Evolutionary conservation across 37 sponge, comb jelly and placozoan species (phyloP), one percentile per base, ranked within the genome.

Genomic region (Geodia barretti): DNA sequence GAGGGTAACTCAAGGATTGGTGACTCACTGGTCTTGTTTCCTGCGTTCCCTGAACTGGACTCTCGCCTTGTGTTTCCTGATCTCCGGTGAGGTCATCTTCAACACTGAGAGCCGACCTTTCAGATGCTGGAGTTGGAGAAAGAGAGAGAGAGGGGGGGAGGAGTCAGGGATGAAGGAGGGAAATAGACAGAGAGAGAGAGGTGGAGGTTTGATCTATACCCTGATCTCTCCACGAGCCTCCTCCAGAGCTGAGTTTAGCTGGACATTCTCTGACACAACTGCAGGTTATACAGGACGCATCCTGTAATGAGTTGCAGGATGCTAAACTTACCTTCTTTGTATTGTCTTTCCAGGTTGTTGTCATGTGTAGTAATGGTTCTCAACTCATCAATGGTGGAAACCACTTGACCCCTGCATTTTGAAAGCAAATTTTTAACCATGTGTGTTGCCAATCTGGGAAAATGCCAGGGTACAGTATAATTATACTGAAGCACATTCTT

Each of bases 311-410:
- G n/a, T n/a, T n/a, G n/a, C n/a, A n/a, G n/a, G n/a, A n/a, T n/a
- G n/a, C n/a, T 47, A 40, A 8, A 40, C 83, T 76, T 23, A 94
- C 94, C 82, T 76, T 95, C 93, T 84, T 89, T 92, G 78, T 95
- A 95, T 59, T 92, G 96, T 61, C 75, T 83, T 66, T 95, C 96
- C 60, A 92, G 67, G 65, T 95, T 95, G 41, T 92, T 85, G 54
- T 95, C 93, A 69, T 95, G 88, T 14, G 92, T 95, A 3, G 96
- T 95, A 74, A 95, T 88, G n/a, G 80, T 70, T 8, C 25, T 62
- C 25, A 92, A 39, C 60, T 95, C 96, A 28, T 86, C 77, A 37
- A 95, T 43, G 21, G 96, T 90, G 41, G 30, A 20, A 36, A 14
- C 23, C 4, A 95, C 77, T 61, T 93, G 78, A 30, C 39, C 37